Base-by-base conservation (phyloP, 2,113 vertebrate genomes). In the Hemichromis elongatus region DNA sequence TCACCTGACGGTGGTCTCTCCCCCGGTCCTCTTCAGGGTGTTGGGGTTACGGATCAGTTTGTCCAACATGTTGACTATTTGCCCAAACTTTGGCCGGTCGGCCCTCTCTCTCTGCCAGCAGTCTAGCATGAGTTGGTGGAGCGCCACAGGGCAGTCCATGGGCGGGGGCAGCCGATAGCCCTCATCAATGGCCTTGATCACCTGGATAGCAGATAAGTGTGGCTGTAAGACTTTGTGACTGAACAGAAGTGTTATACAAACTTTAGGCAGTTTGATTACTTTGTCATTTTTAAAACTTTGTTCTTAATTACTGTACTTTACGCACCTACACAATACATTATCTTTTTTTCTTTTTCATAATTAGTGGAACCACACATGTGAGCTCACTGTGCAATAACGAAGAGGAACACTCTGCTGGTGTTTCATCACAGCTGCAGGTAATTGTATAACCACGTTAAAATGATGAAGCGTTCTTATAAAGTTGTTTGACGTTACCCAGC, bases 51-150 rank as follows among this genome's bases (percentile, higher is more conserved):
- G 98, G 95, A 99, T 99, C 88, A 99, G 97, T 94, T 99, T 99
- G 97, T 99, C 99, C 95, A 99, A 94, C 98, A 99, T 99, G 97
- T 98, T 99, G 95, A 99, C 98, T 3, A 99, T 99, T 96, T 99
- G 99, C 87, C 98, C 98, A 80, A 99, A 99, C 87, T 99, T 99
- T 28, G 99, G 99, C 86, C 99, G 96, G 95, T 99, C 98, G 0
- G 97, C 97, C 45, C 99, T 95, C 81, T 99, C 98, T 90, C 98
- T 97, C 96, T 99, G 98, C 99, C 99, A 99, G 94, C 98, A 99
- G 95, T 99, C 99, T 73, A 99, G 86, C 99, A 99, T 99, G 90
- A 99, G 97, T 95, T 99, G 99, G 92, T 99, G 99, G 40, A 99
- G 97, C 0, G 98, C 96, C 8, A 98, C 97, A 10, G 99, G 98